Base-by-base conservation (phyloP, 2,797 vertebrate genomes). In the Helostoma temminkii region DNA sequence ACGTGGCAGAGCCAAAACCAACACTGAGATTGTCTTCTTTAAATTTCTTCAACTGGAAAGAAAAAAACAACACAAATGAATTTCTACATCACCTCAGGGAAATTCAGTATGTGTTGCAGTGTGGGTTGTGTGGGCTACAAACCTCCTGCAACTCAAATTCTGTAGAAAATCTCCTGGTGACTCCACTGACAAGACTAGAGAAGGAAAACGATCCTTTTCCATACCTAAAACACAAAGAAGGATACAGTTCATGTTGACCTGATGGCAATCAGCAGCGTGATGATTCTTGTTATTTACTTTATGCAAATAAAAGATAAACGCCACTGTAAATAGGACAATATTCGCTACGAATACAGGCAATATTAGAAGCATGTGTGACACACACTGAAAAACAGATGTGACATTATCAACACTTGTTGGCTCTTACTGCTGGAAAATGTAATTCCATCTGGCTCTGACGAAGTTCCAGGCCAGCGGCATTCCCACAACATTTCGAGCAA, bases 391-490 rank as follows among this genome's bases (percentile, higher is more conserved):
- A n/a, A n/a, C n/a, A n/a, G n/a, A n/a, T n/a, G n/a, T n/a, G n/a
- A n/a, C n/a, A n/a, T n/a, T n/a, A n/a, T n/a, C n/a, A n/a, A n/a
- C n/a, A n/a, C n/a, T n/a, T n/a, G n/a, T n/a, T n/a, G 14, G 22
- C n/a, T 61, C 97, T 96, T 91, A 99, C 97, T 95, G 89, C 9
- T 42, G 19, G 54, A 93, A 97, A 45, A 98, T 81, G 0, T 47
- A 89, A 28, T 37, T 83, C 97, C 96, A 98, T 68, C 91, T 94
- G 28, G 43, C 55, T 39, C 94, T 92, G 77, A 99, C 24, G 30
- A 99, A 99, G 81, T 97, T 94, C 98, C 97, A 99, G 57, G 82
- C 95, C 86, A 99, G 91, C 1, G 90, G 50, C 79, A 97, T 94
- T 19, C 97, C 98, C 0, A 95, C 39, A 2, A 95, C 90, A 0